Evolutionary conservation across 2,797 vertebrate genomes (phyloP).

Genomic region (Sebastes glaucus): DNA sequence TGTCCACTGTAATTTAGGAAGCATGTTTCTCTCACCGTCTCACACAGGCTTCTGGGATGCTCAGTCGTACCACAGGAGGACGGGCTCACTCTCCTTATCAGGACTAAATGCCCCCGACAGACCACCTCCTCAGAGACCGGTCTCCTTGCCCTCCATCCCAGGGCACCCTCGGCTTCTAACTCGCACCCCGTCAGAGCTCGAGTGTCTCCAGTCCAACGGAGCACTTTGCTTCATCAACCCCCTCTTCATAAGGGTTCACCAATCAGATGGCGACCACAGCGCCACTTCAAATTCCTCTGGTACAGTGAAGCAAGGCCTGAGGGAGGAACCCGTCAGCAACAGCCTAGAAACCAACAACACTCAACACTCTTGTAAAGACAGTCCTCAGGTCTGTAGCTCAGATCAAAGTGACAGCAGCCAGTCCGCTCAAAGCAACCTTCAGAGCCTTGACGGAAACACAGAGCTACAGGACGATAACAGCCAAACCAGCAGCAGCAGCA

Average conservation of each 20-base stretch:
- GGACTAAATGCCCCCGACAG: constrained; percentile 44
- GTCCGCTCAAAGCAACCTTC: neutral
- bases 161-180: constrained; percentile 81
- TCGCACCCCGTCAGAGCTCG: constrained; percentile 90
- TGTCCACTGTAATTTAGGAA: neutral
- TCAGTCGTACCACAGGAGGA: constrained; percentile 73
- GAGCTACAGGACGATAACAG: neutral
- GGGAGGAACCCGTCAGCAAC: neutral
- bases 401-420: neutral
- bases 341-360: neutral
- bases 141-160: constrained; percentile 72
- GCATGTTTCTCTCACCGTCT: neutral
- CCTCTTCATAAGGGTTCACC: constrained; percentile 93
- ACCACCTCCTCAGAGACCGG: constrained; percentile 46
- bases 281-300: neutral
- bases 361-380: neutral
- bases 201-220: constrained; percentile 92
- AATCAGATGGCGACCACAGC: constrained; percentile 5
- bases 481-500: neutral
- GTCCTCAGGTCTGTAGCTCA: neutral
- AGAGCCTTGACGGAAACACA: neutral
- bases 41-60: constrained; percentile 91
- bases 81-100: constrained; percentile 24
- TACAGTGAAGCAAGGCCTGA: neutral
- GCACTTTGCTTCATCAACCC: constrained; percentile 98